These are phyloP conservation scores for Ceyx melanurus DNA, from an alignment of 2,113 vertebrate genomes.

Conservation along the genomic window DNA sequence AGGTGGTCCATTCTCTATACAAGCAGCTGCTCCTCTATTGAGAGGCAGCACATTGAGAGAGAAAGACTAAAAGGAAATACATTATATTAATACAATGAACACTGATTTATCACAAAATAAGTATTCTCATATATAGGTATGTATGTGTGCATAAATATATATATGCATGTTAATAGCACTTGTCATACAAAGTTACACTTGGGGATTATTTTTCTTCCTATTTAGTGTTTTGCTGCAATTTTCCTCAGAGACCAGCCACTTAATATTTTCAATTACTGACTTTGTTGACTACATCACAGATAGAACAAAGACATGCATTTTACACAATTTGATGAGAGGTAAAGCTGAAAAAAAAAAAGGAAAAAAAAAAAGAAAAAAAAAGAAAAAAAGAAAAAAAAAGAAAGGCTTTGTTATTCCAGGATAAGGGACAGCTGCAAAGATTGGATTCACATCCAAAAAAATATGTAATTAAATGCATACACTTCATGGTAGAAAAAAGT, in stretches of 20 bases:
- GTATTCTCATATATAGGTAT: not conserved
- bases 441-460: constrained; percentile 20
- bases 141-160: rapidly evolving
- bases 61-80: not conserved
- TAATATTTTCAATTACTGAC: not conserved
- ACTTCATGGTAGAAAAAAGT: constrained; percentile 59
- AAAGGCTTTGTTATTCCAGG: constrained; percentile 9
- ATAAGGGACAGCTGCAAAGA: constrained; percentile 30
- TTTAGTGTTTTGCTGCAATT: not conserved
- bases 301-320: not conserved
- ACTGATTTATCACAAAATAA: not conserved
- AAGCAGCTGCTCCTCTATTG: not conserved
- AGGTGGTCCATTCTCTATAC: not conserved
- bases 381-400: no score
- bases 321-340: not conserved
- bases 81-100: not conserved
- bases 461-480: constrained; percentile 68
- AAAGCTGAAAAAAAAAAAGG: not conserved
- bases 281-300: not conserved
- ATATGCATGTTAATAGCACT: not conserved
- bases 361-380: no score
- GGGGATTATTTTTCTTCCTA: not conserved
- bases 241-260: not conserved
- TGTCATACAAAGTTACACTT: not conserved
- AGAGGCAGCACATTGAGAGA: not conserved